phyloP scores from a whole-genome alignment of 2,797 vertebrate genomes.

The Melanotaenia parkinsoni region DNA sequence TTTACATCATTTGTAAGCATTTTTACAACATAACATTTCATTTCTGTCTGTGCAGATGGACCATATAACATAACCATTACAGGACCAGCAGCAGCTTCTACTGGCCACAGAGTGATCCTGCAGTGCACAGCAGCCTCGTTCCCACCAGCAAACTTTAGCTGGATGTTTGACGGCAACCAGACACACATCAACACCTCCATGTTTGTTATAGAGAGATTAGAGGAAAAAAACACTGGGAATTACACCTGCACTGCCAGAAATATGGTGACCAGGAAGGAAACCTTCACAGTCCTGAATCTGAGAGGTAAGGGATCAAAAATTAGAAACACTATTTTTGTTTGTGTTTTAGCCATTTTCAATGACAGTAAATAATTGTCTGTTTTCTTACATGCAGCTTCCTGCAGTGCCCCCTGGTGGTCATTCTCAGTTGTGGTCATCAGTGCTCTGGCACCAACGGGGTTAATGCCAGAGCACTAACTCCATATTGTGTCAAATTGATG shows the following conservation, averaged over 20 bases:
- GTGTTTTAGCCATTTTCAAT: neutral
- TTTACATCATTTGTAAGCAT: neutral
- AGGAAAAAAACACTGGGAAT: constrained; percentile 53
- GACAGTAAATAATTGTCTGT: neutral
- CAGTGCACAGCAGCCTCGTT: constrained; percentile 63
- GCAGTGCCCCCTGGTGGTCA: constrained; percentile 60
- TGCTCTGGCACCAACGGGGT: constrained; percentile 17
- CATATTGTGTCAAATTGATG: too few species aligned
- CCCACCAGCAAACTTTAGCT: constrained; percentile 68
- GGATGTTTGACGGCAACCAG: constrained; percentile 68
- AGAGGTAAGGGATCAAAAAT: constrained; percentile 58
- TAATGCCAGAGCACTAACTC: neutral
- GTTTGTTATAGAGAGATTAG: constrained; percentile 61
- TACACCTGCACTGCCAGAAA: constrained; percentile 76
- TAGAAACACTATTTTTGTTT: neutral
- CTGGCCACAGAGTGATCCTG: constrained; percentile 53
- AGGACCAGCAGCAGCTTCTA: constrained; percentile 31
- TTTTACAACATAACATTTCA: neutral
- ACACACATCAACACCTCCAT: constrained; percentile 40
- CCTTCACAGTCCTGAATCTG: constrained; percentile 56
- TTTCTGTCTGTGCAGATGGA: constrained; percentile 59
- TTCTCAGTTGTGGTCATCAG: constrained; percentile 35
- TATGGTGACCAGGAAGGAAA: constrained; percentile 61
- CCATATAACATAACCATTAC: constrained; percentile 63
- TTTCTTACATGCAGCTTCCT: constrained; percentile 52